Evolutionary conservation across 1,140 invertebrate species (phyloP).

Genomic region (Atopsyche davidsoni): DNA sequence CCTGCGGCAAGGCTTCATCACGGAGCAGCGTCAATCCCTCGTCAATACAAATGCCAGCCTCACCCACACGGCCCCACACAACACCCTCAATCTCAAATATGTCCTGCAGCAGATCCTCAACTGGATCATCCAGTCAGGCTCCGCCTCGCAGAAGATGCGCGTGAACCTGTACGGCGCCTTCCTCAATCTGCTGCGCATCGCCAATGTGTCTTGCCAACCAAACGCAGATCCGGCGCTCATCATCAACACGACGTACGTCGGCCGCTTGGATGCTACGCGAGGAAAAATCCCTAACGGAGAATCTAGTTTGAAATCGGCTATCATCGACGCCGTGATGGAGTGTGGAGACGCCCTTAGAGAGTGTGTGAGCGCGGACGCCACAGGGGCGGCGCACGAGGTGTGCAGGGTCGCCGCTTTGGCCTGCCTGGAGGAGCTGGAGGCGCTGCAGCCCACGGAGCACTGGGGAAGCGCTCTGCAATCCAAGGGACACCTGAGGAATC

Average conservation of each 20-base stretch:
- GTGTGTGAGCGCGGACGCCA: slow-evolving; percentile 78
- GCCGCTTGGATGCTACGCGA: slow-evolving; percentile 55
- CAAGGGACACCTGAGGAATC: slow-evolving; percentile 76
- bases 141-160: slow-evolving; percentile 70
- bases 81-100: slow-evolving; percentile 60
- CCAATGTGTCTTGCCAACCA: slow-evolving; percentile 43
- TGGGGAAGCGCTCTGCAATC: slow-evolving; percentile 70
- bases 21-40: slow-evolving; percentile 22
- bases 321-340: slow-evolving; percentile 38
- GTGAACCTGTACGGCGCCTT: slow-evolving; percentile 78
- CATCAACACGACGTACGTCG: slow-evolving; percentile 42
- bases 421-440: slow-evolving; percentile 72
- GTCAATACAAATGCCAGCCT: slow-evolving; percentile 5
- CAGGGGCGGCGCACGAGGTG: slow-evolving; percentile 79
- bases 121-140: slow-evolving; percentile 65
- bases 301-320: slow-evolving; percentile 38
- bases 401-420: slow-evolving; percentile 82
- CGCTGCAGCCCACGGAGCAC: slow-evolving; percentile 64
- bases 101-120: slow-evolving; percentile 63
- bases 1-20: slow-evolving; percentile 23
- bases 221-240: slow-evolving; percentile 35
- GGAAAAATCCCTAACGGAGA: slow-evolving; percentile 36
- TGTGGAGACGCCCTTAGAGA: slow-evolving; percentile 80
- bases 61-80: slow-evolving; percentile 30
- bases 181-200: slow-evolving; percentile 66